Conservation (phyloP, 2,797 vertebrate species). For the Poecilia velifera region DNA sequence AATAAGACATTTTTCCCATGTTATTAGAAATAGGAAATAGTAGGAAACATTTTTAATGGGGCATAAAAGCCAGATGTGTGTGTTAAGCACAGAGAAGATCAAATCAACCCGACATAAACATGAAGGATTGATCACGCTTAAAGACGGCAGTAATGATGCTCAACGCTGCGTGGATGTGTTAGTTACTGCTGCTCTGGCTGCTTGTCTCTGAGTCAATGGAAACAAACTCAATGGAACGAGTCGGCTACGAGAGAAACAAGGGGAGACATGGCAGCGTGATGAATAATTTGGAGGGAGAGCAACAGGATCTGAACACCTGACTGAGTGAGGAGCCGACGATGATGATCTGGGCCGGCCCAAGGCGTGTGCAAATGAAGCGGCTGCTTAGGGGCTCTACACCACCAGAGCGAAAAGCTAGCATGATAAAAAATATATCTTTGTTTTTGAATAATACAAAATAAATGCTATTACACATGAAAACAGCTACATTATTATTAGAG, state of each 20-base stretch:
- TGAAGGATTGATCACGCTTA: constrained; percentile 56
- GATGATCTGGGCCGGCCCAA: too few species aligned
- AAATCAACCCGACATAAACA: constrained; percentile 34
- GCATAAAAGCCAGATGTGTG: neutral
- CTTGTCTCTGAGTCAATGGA: constrained; percentile 73
- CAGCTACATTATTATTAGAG: too few species aligned
- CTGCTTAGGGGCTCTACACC: too few species aligned
- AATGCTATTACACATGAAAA: too few species aligned
- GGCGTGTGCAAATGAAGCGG: too few species aligned
- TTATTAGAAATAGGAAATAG: neutral
- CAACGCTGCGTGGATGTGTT: constrained; percentile 45
- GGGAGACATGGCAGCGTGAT: constrained; percentile 73
- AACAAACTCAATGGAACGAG: constrained; percentile 77
- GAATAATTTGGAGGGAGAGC: constrained; percentile 77
- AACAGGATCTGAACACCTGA: constrained; percentile 74
- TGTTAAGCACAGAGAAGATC: constrained; percentile 32
- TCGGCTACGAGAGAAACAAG: constrained; percentile 74
- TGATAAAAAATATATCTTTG: too few species aligned
- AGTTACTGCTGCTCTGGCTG: constrained; percentile 62
- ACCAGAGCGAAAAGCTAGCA: too few species aligned
- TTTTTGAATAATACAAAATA: too few species aligned
- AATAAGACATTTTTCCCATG: too few species aligned
- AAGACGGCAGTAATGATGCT: constrained; percentile 55
- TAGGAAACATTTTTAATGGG: constrained; percentile 26
- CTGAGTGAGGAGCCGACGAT: constrained; percentile 8